phyloP scores from a whole-genome alignment of 2,888 invertebrate species.

The Mantis religiosa region DNA sequence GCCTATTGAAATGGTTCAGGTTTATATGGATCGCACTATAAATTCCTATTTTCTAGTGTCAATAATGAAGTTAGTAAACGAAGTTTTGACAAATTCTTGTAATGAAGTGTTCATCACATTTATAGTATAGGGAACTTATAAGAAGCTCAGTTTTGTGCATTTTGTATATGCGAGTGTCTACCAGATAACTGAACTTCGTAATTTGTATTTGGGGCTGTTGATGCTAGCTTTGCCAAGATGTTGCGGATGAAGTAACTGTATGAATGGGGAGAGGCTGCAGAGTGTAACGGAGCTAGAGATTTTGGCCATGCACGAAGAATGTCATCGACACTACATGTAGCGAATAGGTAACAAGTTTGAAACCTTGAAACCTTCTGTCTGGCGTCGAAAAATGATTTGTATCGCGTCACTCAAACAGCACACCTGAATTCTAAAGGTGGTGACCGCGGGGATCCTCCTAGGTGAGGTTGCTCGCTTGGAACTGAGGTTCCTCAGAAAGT shows the following conservation, averaged over 20 bases:
- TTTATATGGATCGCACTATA: no score
- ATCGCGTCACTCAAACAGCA: neutral
- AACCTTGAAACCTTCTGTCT: neutral
- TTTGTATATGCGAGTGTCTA: no score
- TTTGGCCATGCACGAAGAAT: neutral
- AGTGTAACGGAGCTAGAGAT: neutral
- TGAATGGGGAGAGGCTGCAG: neutral
- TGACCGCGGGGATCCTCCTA: neutral
- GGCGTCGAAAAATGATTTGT: neutral
- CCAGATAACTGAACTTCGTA: no score
- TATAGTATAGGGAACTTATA: no score
- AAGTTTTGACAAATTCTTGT: no score
- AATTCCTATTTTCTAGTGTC: no score
- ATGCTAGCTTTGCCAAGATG: neutral
- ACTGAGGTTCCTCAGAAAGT: no score
- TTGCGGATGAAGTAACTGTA: neutral
- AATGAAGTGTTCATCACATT: no score
- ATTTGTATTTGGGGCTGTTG: no score
- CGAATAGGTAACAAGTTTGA: neutral
- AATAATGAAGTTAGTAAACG: no score
- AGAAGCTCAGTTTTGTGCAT: no score
- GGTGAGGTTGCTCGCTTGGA: neutral
- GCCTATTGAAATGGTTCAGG: no score
- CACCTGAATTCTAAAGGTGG: neutral
- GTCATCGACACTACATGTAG: neutral